A percentile compares a stretch with the other conserved stretches of the same genome.
Evolutionary conservation across 1,140 invertebrate genomes (phyloP).

Genomic region (Lutraria rhynchaena): DNA sequence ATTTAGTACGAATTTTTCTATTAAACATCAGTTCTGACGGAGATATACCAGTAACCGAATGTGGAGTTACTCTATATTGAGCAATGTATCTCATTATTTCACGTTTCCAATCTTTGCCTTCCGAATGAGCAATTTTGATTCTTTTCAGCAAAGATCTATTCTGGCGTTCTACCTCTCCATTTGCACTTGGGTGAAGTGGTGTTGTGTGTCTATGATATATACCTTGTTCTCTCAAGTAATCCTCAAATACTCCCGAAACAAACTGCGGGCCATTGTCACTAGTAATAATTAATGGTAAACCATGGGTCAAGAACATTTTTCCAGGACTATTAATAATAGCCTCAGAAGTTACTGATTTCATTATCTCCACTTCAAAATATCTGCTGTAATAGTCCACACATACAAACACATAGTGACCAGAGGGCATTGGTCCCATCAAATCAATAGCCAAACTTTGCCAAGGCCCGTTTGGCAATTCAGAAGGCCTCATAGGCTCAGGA

Average conservation of each 20-base stretch:
- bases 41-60: slow-evolving; percentile 57
- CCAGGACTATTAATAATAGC: slow-evolving; percentile 12
- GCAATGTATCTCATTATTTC: slow-evolving; percentile 61
- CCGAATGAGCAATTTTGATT: slow-evolving; percentile 63
- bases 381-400: slow-evolving; percentile 64
- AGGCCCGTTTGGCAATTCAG: slow-evolving; percentile 44
- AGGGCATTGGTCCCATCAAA: slow-evolving; percentile 58
- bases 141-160: slow-evolving; percentile 66
- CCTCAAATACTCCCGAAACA: slow-evolving; percentile 46
- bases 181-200: slow-evolving; percentile 62
- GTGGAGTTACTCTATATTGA: slow-evolving; percentile 64
- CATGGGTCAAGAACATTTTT: slow-evolving; percentile 2
- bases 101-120: slow-evolving; percentile 57
- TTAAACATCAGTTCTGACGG: slow-evolving; percentile 45
- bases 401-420: slow-evolving; percentile 51
- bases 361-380: slow-evolving; percentile 24
- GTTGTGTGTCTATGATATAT: slow-evolving; percentile 56
- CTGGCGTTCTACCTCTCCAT: slow-evolving; percentile 67
- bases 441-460: slow-evolving; percentile 63
- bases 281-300: slow-evolving; percentile 12
- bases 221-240: slow-evolving; percentile 44
- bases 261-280: too few species aligned
- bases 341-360: slow-evolving; percentile 22
- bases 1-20: slow-evolving; percentile 44
- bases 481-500: slow-evolving; percentile 49